Percentiles rank a stretch among this genome's conserved stretches.
phyloP scores from a whole-genome alignment of 2,113 vertebrate species.

The Diphyllodes magnificus region DNA sequence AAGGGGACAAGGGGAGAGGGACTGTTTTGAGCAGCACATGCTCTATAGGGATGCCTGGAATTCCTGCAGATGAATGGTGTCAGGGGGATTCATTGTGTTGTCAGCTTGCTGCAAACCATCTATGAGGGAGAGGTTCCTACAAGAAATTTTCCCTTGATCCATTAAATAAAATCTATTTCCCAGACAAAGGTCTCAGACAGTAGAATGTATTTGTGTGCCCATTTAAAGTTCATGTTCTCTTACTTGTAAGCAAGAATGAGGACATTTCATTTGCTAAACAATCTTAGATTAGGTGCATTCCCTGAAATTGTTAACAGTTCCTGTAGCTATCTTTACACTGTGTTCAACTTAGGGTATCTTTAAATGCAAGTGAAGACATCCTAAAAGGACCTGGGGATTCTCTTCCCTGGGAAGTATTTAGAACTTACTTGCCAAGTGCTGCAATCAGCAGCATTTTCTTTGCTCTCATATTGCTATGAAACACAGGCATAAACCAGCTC shows the following conservation, averaged over 20 bases:
- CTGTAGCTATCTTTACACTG: neutral
- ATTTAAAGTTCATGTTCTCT: neutral
- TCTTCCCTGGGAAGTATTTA: neutral
- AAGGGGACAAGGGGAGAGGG: neutral
- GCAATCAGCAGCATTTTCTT: slow-evolving; percentile 30
- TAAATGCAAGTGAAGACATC: neutral
- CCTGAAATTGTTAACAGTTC: neutral
- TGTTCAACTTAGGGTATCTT: neutral
- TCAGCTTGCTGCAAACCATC: neutral
- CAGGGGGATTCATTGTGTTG: neutral
- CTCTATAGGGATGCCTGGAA: neutral
- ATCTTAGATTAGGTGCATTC: neutral
- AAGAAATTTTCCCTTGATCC: neutral
- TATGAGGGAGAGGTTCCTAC: neutral
- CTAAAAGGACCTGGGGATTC: neutral
- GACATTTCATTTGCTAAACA: neutral
- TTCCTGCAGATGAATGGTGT: neutral
- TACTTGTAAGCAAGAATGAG: neutral
- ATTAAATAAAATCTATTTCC: neutral
- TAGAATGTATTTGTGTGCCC: neutral
- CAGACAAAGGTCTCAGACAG: neutral
- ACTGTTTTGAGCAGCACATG: neutral
- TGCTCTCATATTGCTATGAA: neutral
- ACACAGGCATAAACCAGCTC: neutral
- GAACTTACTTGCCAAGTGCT: neutral